phyloP scores from a whole-genome alignment of 30 jellyfish, hydroid and myxozoan species.

The Cassiopea andromeda region DNA sequence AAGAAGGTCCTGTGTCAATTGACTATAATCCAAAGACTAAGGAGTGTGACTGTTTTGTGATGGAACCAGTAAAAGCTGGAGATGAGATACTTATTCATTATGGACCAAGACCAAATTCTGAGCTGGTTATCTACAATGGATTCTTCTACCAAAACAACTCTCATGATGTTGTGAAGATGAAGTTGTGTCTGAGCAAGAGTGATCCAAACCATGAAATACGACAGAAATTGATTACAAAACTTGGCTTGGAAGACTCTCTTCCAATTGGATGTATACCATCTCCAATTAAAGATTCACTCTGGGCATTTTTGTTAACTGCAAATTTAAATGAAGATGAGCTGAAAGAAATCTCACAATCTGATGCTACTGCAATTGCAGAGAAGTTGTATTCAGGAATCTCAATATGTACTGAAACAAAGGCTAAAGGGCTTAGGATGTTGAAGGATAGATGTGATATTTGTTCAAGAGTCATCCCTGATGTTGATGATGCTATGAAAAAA shows the following conservation, averaged over 20 bases:
- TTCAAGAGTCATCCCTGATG: conserved; percentile 3
- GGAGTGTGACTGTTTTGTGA: conserved; percentile 44
- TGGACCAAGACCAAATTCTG: conserved; percentile 76
- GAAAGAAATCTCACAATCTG: conserved; percentile 14
- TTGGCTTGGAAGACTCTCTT: conserved; percentile 32
- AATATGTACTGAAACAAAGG: conserved; percentile 37
- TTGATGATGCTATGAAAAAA: background rate
- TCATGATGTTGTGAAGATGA: conserved; percentile 44
- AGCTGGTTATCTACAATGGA: conserved; percentile 64
- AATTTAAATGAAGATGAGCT: conserved; percentile 32
- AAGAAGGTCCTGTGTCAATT: conserved; percentile 42
- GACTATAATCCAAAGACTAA: conserved; percentile 38
- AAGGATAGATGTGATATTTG: conserved; percentile 39
- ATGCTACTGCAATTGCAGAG: conserved; percentile 13
- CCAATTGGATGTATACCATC: conserved; percentile 46
- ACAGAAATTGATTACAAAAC: conserved; percentile 14
- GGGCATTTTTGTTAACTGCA: conserved; percentile 23
- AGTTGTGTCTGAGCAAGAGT: conserved; percentile 32
- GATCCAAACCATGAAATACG: conserved; percentile 23
- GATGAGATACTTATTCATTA: conserved; percentile 48
- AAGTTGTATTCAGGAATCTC: background rate
- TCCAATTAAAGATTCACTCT: conserved; percentile 27
- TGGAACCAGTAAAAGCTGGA: conserved; percentile 12
- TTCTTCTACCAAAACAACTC: conserved; percentile 52
- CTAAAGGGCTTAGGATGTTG: conserved; percentile 14